Evolutionary conservation across 2,888 invertebrate species (phyloP).

Genomic region (Molorchus minor): DNA sequence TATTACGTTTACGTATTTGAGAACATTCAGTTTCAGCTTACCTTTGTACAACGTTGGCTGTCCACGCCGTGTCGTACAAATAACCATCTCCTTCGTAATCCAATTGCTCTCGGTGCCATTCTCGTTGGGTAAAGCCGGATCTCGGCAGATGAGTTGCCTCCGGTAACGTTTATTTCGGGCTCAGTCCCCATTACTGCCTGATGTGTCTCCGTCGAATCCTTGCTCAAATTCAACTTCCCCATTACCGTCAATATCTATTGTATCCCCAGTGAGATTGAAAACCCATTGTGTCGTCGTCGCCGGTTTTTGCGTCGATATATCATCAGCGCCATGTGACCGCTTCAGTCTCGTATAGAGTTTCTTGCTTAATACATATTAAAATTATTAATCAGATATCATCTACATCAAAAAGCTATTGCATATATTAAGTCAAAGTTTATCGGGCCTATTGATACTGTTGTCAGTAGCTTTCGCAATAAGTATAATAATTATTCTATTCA

Average conservation of each 20-base stretch:
- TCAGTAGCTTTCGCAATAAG: too few species aligned
- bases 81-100: slow-evolving; percentile 62
- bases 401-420: too few species aligned
- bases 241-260: slow-evolving; percentile 58
- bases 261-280: slow-evolving; percentile 65
- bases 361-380: too few species aligned
- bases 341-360: slow-evolving; percentile 6
- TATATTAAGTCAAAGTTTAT: too few species aligned
- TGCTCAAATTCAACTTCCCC: slow-evolving; percentile 36
- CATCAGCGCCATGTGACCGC: slow-evolving; percentile 15
- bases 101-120: slow-evolving; percentile 49
- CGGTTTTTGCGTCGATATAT: slow-evolving; percentile 10
- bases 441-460: too few species aligned
- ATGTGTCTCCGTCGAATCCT: slow-evolving; percentile 25
- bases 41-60: slow-evolving; percentile 49
- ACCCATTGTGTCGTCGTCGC: slow-evolving; percentile 42
- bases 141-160: slow-evolving; percentile 24
- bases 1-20: too few species aligned
- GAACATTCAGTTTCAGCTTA: too few species aligned
- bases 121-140: slow-evolving; percentile 18
- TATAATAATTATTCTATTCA: too few species aligned
- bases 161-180: slow-evolving; percentile 24
- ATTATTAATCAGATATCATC: too few species aligned
- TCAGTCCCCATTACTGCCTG: slow-evolving; percentile 35
- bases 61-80: slow-evolving; percentile 63